Conservation (phyloP, 2,113 vertebrate genomes). For the Noctilio leporinus region DNA sequence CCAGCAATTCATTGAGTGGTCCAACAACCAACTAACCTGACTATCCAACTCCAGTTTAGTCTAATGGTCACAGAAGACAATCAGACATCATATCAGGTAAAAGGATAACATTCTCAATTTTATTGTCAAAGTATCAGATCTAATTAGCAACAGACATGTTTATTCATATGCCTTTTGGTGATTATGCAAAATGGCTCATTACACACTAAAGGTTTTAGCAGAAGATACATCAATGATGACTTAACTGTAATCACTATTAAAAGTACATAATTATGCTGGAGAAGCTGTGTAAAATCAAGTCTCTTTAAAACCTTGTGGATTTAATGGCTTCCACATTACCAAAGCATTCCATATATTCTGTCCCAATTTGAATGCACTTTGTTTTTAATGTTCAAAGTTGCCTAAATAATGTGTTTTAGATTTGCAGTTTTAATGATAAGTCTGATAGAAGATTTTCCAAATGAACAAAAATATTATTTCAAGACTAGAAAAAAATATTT, state of each 20-base stretch:
- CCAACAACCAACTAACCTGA: not conserved
- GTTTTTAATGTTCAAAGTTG: not conserved
- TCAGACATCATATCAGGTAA: not conserved
- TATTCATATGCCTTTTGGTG: not conserved
- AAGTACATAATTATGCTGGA: not conserved
- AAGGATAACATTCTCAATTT: not conserved
- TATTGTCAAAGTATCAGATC: not conserved
- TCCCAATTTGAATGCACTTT: not conserved
- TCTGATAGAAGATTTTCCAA: not conserved
- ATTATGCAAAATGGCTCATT: not conserved
- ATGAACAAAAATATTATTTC: not conserved
- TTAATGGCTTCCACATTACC: not conserved
- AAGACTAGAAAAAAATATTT: not conserved
- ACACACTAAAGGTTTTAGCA: not conserved
- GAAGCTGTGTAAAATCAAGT: not conserved
- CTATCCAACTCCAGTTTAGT: not conserved
- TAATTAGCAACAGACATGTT: not conserved
- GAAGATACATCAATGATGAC: not conserved
- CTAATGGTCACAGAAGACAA: not conserved
- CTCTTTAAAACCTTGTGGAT: not conserved
- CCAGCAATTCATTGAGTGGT: not conserved
- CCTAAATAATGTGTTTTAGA: not conserved
- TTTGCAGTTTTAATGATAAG: not conserved
- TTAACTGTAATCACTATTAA: not conserved
- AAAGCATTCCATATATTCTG: not conserved